A percentile compares a stretch with the other conserved stretches of the same genome.
phyloP scores from a whole-genome alignment of 2,797 vertebrate genomes.

The Glossophaga mutica region DNA sequence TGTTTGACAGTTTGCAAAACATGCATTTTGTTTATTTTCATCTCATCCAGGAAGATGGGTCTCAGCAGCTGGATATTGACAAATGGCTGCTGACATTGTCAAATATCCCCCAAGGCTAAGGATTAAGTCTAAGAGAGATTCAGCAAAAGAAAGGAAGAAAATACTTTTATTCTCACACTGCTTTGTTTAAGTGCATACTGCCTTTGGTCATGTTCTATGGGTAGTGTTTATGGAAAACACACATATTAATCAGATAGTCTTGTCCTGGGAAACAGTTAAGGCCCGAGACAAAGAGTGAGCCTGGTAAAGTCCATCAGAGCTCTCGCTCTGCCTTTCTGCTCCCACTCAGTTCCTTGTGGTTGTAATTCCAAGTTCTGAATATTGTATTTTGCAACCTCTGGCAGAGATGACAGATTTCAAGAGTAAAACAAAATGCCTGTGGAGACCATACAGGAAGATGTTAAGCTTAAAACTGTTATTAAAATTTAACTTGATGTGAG shows the following conservation, averaged over 20 bases:
- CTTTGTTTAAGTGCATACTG: neutral
- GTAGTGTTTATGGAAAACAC: slow-evolving; percentile 8
- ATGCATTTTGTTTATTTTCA: slow-evolving; percentile 41
- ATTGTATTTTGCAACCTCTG: neutral
- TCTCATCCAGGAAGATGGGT: neutral
- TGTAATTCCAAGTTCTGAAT: neutral
- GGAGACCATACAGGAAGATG: neutral
- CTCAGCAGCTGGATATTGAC: slow-evolving; percentile 17
- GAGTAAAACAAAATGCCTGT: slow-evolving; percentile 18
- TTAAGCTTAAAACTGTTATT: neutral
- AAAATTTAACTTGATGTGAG: neutral
- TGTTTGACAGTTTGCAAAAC: slow-evolving; percentile 35
- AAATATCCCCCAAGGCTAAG: neutral
- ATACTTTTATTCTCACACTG: neutral
- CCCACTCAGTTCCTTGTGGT: neutral
- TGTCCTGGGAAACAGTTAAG: neutral
- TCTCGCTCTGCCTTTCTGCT: neutral
- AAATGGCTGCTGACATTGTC: neutral
- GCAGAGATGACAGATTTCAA: slow-evolving; percentile 16
- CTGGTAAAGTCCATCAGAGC: neutral
- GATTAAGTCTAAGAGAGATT: neutral
- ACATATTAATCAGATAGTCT: neutral
- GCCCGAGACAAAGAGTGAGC: neutral
- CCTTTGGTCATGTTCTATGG: slow-evolving; percentile 14
- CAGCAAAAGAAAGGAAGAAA: neutral